Evolutionary conservation across 2,113 vertebrate genomes (phyloP).

Genomic region (Istiophorus platypterus): DNA sequence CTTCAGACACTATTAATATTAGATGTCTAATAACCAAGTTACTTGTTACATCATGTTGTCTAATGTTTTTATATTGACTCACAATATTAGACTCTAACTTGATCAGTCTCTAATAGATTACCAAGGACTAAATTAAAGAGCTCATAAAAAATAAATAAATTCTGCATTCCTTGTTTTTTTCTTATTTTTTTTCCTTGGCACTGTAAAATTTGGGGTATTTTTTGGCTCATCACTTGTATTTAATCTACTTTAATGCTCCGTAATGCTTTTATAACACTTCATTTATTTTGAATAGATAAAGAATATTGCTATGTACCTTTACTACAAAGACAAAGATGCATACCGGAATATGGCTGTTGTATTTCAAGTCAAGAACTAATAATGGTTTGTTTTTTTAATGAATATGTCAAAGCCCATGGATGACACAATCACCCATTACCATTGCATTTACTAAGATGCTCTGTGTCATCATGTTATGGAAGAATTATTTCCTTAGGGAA

Average conservation of each 20-base stretch:
- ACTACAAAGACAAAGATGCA: neutral
- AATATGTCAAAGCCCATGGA: neutral
- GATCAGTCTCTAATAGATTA: constrained; percentile 34
- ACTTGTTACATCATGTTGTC: constrained; percentile 18
- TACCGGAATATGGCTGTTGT: no score
- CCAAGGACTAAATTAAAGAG: neutral
- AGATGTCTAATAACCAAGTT: neutral
- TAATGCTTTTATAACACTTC: neutral
- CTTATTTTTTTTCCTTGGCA: no score
- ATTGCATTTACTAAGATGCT: neutral
- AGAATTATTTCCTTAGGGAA: neutral
- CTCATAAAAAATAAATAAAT: no score
- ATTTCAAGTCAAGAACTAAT: no score
- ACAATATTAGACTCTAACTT: constrained; percentile 11
- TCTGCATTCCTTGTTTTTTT: no score
- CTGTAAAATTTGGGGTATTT: no score
- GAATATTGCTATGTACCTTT: neutral
- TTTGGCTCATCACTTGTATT: no score
- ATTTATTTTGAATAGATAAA: no score
- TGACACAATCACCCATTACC: neutral
- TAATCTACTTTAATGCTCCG: no score
- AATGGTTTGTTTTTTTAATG: neutral
- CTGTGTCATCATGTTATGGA: neutral
- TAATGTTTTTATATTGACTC: constrained; percentile 24
- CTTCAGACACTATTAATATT: neutral